Evolutionary conservation across 2,888 invertebrate species (phyloP).

Genomic region (Dendrolimus houi): DNA sequence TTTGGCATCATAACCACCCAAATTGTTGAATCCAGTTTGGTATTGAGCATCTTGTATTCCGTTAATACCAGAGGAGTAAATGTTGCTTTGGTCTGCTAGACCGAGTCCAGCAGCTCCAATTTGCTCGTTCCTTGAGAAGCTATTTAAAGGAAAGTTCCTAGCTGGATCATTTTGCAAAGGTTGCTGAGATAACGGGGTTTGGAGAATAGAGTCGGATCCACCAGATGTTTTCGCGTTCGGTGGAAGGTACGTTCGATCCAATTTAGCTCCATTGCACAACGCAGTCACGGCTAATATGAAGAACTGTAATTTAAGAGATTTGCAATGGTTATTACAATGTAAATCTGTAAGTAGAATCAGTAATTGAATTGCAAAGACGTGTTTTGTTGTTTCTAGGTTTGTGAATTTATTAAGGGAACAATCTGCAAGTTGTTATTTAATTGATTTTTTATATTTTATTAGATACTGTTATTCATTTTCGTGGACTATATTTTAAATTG

Average conservation of each 20-base stretch:
- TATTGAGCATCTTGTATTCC: neutral
- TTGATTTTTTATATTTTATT: too few species aligned
- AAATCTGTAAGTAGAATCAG: neutral
- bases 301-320: constrained; percentile 32
- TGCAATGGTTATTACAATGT: neutral
- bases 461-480: too few species aligned
- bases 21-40: neutral
- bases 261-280: constrained; percentile 45
- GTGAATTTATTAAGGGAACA: too few species aligned
- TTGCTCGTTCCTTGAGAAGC: neutral
- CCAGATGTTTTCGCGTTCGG: constrained; percentile 41
- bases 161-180: neutral
- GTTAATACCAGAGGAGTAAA: neutral
- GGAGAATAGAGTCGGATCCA: constrained; percentile 42
- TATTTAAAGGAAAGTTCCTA: neutral
- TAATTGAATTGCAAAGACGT: neutral
- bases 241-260: constrained; percentile 58
- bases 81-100: constrained; percentile 8
- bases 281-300: constrained; percentile 41
- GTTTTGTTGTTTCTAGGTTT: neutral
- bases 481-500: too few species aligned
- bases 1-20: constrained; percentile 15
- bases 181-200: constrained; percentile 25
- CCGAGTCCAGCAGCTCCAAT: constrained; percentile 10
- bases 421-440: too few species aligned